phyloP scores from a whole-genome alignment of 2,113 vertebrate genomes.

The Bubo scandiacus region DNA sequence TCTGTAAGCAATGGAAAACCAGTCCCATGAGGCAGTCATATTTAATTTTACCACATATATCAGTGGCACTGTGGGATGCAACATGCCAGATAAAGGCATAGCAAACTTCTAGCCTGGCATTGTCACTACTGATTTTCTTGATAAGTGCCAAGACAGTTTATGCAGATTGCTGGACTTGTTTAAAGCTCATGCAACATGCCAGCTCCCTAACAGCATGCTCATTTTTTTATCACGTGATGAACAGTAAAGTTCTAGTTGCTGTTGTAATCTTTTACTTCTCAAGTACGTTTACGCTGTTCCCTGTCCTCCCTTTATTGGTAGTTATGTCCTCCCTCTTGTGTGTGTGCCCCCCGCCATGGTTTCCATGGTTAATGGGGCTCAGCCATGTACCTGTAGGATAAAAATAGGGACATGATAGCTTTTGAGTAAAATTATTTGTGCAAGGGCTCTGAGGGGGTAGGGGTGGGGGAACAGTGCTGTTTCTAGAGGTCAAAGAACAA shows the following conservation, averaged over 20 bases:
- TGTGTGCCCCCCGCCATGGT: background rate
- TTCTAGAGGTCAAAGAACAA: background rate
- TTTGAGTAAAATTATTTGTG: background rate
- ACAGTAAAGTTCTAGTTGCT: background rate
- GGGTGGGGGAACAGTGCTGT: accelerated
- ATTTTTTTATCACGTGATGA: background rate
- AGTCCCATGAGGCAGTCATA: background rate
- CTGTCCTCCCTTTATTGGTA: background rate
- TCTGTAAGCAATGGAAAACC: conserved; percentile 19
- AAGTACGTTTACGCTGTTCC: background rate
- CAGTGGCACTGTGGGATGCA: background rate
- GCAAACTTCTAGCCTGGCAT: background rate
- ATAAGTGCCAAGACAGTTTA: background rate
- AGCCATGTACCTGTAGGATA: background rate
- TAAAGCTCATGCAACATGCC: background rate
- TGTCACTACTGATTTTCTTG: background rate
- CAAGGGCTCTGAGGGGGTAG: background rate
- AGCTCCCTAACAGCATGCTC: background rate
- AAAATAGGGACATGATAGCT: background rate
- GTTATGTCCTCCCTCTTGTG: background rate
- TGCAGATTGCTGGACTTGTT: background rate
- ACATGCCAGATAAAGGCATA: background rate
- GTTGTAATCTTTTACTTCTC: background rate
- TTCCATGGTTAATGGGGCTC: background rate
- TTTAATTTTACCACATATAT: conserved; percentile 14